Evolutionary conservation across 2,888 invertebrate genomes (phyloP).

Genomic region (Cataglyphis cursor): DNA sequence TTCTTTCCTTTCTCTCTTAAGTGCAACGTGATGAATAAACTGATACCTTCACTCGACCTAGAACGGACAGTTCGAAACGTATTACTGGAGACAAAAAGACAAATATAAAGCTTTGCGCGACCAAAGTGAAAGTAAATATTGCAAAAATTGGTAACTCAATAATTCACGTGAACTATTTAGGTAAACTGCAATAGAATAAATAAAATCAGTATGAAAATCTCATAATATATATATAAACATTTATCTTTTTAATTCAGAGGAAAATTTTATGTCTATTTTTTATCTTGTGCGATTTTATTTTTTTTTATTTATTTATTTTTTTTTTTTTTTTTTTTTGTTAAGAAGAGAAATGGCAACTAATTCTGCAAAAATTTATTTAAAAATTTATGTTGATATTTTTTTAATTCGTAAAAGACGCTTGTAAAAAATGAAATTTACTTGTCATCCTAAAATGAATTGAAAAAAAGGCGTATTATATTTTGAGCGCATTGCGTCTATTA

Average conservation of each 20-base stretch:
- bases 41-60: constrained; percentile 41
- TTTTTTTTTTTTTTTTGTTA: background rate
- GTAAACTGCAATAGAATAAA: background rate
- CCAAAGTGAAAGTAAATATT: constrained; percentile 23
- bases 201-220: background rate
- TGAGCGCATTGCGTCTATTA: background rate
- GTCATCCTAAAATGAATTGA: background rate
- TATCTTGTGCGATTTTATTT: background rate
- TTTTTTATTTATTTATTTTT: no score
- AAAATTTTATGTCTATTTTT: constrained; percentile 14
- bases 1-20: background rate
- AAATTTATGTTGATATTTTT: background rate
- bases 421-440: constrained; percentile 3
- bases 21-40: background rate
- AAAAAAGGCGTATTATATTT: background rate
- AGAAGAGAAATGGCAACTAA: background rate
- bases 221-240: constrained; percentile 21
- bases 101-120: background rate
- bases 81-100: background rate
- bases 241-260: background rate
- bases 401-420: constrained; percentile 40
- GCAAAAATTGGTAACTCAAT: background rate
- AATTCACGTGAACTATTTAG: background rate
- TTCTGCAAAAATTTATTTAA: background rate
- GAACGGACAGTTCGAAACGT: constrained; percentile 10